phyloP scores from a whole-genome alignment of 2,113 vertebrate species.

The Alaudala cheleensis region DNA sequence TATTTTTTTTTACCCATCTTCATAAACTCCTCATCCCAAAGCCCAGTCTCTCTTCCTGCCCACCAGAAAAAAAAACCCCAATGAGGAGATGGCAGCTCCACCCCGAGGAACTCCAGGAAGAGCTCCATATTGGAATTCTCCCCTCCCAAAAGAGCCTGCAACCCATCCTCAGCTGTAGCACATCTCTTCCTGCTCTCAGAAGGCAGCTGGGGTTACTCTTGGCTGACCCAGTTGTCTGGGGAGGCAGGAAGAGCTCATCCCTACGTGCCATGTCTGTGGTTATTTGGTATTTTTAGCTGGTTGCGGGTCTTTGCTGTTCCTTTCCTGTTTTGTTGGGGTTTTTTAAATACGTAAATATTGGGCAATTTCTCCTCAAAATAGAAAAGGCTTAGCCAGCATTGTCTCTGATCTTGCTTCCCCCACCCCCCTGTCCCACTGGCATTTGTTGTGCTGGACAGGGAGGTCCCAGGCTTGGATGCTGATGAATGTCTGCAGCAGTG shows the following conservation, averaged over 20 bases:
- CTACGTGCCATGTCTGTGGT: background rate
- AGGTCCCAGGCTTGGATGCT: background rate
- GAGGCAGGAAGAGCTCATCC: background rate
- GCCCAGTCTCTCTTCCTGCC: background rate
- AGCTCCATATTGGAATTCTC: fast-evolving
- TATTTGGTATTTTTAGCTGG: background rate
- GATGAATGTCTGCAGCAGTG: background rate
- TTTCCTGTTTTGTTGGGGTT: background rate
- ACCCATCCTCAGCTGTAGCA: conserved; percentile 17
- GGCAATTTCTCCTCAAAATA: conserved; percentile 31
- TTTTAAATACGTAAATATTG: background rate
- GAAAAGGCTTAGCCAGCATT: conserved; percentile 27
- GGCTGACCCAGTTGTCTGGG: conserved; percentile 67
- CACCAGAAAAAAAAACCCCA: background rate
- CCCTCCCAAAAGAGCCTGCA: background rate
- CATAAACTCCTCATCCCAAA: background rate
- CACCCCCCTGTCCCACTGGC: background rate
- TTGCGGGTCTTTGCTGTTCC: background rate
- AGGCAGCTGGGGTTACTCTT: conserved; percentile 69
- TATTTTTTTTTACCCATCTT: background rate
- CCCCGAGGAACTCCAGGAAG: background rate
- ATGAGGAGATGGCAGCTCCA: fast-evolving
- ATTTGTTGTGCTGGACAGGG: background rate
- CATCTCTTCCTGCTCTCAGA: conserved; percentile 66
- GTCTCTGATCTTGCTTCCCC: background rate